Evolutionary conservation across 2,888 invertebrate species (phyloP).

Genomic region (Choristoneura rosaceana): DNA sequence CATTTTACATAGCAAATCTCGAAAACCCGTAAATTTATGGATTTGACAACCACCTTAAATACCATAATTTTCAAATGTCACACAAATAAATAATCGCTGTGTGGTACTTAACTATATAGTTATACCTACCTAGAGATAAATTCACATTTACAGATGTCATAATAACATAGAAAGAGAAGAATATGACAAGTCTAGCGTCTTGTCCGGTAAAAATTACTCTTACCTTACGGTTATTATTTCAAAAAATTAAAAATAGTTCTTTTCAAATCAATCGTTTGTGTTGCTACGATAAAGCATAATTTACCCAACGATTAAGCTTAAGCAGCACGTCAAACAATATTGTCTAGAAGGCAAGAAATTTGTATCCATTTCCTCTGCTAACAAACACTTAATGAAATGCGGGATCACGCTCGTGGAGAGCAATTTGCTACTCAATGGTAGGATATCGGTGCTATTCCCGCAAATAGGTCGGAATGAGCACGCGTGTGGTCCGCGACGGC

Average conservation of each 20-base stretch:
- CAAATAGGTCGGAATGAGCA: constrained; percentile 69
- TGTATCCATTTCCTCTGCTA: constrained; percentile 49
- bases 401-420: constrained; percentile 65
- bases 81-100: no score
- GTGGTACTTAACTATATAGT: no score
- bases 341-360: constrained; percentile 40
- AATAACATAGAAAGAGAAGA: no score
- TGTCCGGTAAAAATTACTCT: no score
- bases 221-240: background rate
- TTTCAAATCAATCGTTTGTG: background rate
- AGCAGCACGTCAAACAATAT: constrained; percentile 20
- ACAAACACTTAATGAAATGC: constrained; percentile 66
- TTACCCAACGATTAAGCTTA: constrained; percentile 3
- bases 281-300: background rate
- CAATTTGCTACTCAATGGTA: constrained; percentile 62
- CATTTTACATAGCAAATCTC: no score
- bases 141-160: no score
- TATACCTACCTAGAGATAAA: no score
- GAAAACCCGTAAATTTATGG: no score
- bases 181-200: no score
- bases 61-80: no score
- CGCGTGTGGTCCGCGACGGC: constrained; percentile 61
- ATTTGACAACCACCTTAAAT: no score
- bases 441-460: constrained; percentile 66
- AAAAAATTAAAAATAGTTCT: background rate